Evolutionary conservation across 2,797 vertebrate species (phyloP), one percentile per base, ranked within the genome.

Genomic region (Microcaecilia unicolor): DNA sequence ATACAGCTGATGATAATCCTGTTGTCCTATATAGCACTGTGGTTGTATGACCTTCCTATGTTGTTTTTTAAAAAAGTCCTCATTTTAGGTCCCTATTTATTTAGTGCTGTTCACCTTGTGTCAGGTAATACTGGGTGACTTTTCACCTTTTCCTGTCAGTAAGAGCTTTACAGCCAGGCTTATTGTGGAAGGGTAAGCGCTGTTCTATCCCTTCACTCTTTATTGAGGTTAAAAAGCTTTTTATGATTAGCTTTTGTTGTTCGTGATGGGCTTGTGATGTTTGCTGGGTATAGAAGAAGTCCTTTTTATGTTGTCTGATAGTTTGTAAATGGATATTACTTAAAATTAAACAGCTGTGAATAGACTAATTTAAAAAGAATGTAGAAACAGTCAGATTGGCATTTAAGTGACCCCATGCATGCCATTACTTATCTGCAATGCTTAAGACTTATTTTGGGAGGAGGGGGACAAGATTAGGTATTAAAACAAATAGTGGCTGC

Each of bases 401-500:
- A 83, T 83, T 74, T 78, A 77, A 78, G 73, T 83, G 78, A 85
- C 80, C 78, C 74, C 70, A 64, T 75, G 61, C 75, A 78, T 83
- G 74, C 81, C 73, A 58, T 63, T 78, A 75, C 77, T 82, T 84
- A 81, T 82, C 78, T 75, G 51, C 70, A 66, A 62, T 70, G 72
- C 80, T 68, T 72, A 67, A 66, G 76, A 67, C 69, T 76, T 72
- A 76, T 78, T 81, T 63, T 68, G 73, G 82, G 74, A 81, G 74
- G 18, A n/a, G n/a, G n/a, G n/a, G n/a, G n/a, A n/a, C 45, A 52
- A 84, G 78, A 77, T 86, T 84, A 83, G 83, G 55, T 78, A 80
- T 84, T 80, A 83, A 82, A 80, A 72, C 72, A 75, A 74, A 81
- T 76, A 79, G 65, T 82, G 76, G 78, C 76, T 80, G 75, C 61